Base-by-base conservation (phyloP, 2,113 vertebrate species). In the Mirza zaza region DNA sequence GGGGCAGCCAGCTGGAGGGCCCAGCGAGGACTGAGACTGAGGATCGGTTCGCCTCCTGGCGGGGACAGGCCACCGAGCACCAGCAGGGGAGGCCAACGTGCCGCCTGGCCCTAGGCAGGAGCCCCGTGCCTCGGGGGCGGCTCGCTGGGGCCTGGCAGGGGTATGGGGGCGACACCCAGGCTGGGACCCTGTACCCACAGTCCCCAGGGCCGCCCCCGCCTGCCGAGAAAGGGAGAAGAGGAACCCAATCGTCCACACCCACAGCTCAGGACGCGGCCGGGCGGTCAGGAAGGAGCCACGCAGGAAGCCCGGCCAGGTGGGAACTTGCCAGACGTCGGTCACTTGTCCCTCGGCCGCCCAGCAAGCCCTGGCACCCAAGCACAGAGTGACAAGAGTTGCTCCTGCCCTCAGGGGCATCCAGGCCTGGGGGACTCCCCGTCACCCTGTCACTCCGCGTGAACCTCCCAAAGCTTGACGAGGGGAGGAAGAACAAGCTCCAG, bases 291-390 rank as follows among this genome's bases (percentile, higher is more conserved):
- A 42, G 67, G 23, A 15, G 29, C 6, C 4, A 21, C 70, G 6
- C 9, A 0, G 39, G 42, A 8, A 18, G 67, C 18, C 52, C 0
- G 4, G 50, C 6, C 21, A 59, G 34, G 34, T 1, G 7, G 32
- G 59, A 15, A 0, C 23, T 1, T 1, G 0, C 15, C 0, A 1
- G 21, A 13, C 0, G 3, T 25, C 2, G 0, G 52, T 18, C 77
- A 5, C 0, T 0, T 2, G 76, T 61, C 23, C 21, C 61, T 2
- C 1, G 8, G 86, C 23, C 23, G 5, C n/a, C 12, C 5, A 2
- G 25, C 13, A 10, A 52, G 21, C n/a, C 29, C 81, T 36, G 76
- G 68, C n/a, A 3, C 25, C 68, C n/a, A 0, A 5, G 8, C 1
- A 2, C 9, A 21, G 23, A 52, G 36, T 7, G 23, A 32, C 0